Evolutionary conservation across 2,888 invertebrate genomes (phyloP).

Genomic region (Hipparchia sbordonii): DNA sequence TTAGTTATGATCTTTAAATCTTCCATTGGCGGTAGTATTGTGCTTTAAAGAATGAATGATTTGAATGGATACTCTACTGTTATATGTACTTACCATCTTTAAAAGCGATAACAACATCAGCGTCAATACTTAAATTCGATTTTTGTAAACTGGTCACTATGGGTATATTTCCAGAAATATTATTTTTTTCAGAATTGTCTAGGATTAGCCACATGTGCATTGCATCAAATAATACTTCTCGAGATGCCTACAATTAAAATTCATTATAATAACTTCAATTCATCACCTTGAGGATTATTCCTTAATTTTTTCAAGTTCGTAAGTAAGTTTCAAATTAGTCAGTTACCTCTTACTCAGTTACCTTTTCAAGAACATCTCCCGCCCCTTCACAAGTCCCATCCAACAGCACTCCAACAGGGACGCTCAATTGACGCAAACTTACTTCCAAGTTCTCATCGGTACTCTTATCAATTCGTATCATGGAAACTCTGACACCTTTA

Average conservation of each 20-base stretch:
- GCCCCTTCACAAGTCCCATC: constrained; percentile 51
- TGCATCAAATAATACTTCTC: constrained; percentile 53
- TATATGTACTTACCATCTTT: constrained; percentile 46
- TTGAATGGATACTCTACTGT: too few species aligned
- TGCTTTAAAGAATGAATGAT: too few species aligned
- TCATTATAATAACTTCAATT: background rate
- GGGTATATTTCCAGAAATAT: constrained; percentile 28
- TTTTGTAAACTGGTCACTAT: constrained; percentile 47
- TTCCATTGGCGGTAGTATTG: background rate
- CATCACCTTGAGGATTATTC: too few species aligned
- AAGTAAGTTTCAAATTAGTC: background rate
- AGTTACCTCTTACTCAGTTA: constrained; percentile 32
- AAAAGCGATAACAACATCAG: constrained; percentile 56
- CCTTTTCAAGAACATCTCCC: constrained; percentile 48
- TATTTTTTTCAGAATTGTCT: constrained; percentile 27
- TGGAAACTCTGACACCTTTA: constrained; percentile 48
- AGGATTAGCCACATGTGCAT: constrained; percentile 62
- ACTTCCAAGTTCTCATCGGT: constrained; percentile 32
- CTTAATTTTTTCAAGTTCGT: too few species aligned
- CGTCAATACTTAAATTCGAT: constrained; percentile 64
- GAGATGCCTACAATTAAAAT: constrained; percentile 56
- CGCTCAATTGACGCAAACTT: constrained; percentile 48
- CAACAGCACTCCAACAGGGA: constrained; percentile 54
- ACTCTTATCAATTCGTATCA: constrained; percentile 42
- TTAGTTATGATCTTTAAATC: background rate